Conservation (phyloP, 2,113 vertebrate genomes). For the Heterocephalus glaber region DNA sequence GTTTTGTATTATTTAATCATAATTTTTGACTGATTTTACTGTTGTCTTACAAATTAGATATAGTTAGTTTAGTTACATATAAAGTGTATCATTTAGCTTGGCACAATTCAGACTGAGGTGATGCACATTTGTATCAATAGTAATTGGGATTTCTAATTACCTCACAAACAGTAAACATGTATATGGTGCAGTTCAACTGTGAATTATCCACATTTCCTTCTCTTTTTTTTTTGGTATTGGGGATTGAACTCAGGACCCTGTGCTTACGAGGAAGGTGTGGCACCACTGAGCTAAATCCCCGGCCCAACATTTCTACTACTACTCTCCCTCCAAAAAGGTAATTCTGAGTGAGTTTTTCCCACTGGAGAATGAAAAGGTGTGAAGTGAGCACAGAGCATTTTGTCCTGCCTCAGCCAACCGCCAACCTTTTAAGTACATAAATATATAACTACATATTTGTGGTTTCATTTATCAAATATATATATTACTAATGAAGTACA, state of each 20-base stretch:
- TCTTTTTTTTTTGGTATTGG: no score
- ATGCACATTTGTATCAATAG: neutral
- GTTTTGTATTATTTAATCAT: neutral
- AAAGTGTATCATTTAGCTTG: neutral
- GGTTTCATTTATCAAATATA: neutral
- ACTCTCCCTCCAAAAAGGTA: neutral
- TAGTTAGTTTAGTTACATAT: neutral
- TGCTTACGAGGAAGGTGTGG: no score
- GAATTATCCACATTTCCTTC: neutral
- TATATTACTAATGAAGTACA: neutral
- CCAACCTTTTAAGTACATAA: neutral
- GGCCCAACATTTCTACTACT: neutral
- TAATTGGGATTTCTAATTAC: neutral
- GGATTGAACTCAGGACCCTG: no score
- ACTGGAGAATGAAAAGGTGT: neutral
- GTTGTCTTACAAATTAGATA: conserved; percentile 13
- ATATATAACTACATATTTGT: neutral
- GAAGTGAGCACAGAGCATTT: neutral
- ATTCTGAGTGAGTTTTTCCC: neutral
- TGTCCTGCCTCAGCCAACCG: neutral
- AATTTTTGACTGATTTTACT: conserved; percentile 18
- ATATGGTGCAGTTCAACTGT: neutral
- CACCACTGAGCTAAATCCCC: no score
- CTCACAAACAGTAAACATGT: neutral
- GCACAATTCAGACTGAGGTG: neutral